Evolutionary conservation across 2,113 vertebrate species (phyloP), one percentile per base, ranked within the genome.

Genomic region (Lophius piscatorius): DNA sequence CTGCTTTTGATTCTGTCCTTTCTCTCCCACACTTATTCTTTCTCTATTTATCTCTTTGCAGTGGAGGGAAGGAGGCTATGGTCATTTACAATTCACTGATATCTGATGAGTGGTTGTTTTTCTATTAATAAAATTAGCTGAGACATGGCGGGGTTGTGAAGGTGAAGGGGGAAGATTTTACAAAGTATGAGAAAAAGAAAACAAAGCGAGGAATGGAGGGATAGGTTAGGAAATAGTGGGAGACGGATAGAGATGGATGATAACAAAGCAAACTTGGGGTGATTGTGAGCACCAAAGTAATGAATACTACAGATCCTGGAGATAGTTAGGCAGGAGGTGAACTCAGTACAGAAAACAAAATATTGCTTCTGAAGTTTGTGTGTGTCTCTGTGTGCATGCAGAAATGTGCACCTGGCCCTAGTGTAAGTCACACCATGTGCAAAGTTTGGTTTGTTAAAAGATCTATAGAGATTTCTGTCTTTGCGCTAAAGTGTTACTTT

Each of bases 91-190:
- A 69, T 28, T 35, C 29, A 34, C 28, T 40, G 23, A 76, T 66
- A 59, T 70, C 55, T 65, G 46, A 64, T 61, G n/a, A n/a, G n/a
- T 28, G 44, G 70, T 49, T 55, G 63, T 28, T 59, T 74, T 81
- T n/a, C 61, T 76, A 57, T 78, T 71, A 76, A 80, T 80, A 66
- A 23, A 78, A 83, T 83, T 68, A 82, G 58, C 56, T 39, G 36
- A 65, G 51, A 58, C 45, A 55, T 20, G 11, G 31, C 17, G 16
- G 2, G 8, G 18, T 18, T 40, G 9, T 28, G 11, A 13, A 2
- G 10, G 33, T 12, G 4, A 16, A 10, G 13, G 10, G 31, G n/a
- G 29, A 6, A 11, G 28, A 9, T 24, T 26, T 29, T 40, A 3
- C 16, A 18, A 12, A 10, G 28, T 33, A 21, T 7, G 17, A 60